Evolutionary conservation across 1,140 invertebrate species (phyloP).

Genomic region (Trichonephila clavata): DNA sequence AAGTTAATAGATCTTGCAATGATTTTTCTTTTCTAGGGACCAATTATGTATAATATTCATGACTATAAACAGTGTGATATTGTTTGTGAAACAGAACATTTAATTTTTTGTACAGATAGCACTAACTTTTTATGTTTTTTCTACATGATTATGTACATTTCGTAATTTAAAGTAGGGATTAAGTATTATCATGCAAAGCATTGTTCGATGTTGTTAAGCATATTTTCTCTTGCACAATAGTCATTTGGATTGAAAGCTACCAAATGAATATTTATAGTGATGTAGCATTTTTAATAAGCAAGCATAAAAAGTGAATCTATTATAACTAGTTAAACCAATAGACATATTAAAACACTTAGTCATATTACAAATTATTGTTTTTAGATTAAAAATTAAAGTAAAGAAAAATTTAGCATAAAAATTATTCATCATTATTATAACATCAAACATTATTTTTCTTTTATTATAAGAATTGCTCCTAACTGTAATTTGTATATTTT

Average conservation of each 20-base stretch:
- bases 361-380: not conserved
- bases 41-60: conserved; percentile 59
- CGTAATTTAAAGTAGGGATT: conserved; percentile 39
- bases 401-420: not conserved
- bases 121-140: conserved; percentile 58
- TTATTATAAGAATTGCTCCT: not conserved
- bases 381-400: not conserved
- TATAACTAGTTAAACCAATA: not conserved
- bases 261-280: not conserved
- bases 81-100: conserved; percentile 61
- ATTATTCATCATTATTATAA: not conserved
- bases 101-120: conserved; percentile 65
- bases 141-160: conserved; percentile 44
- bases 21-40: conserved; percentile 65
- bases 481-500: too few species aligned
- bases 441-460: not conserved
- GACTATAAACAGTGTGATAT: conserved; percentile 69
- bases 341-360: not conserved
- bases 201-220: conserved; percentile 10
- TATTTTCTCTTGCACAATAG: conserved; percentile 30
- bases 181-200: conserved; percentile 39
- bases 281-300: not conserved
- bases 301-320: not conserved
- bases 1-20: conserved; percentile 50
- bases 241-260: not conserved